These are phyloP conservation scores for Embiotoca jacksoni DNA, from an alignment of 2,113 vertebrate species.

Conservation along the genomic window DNA sequence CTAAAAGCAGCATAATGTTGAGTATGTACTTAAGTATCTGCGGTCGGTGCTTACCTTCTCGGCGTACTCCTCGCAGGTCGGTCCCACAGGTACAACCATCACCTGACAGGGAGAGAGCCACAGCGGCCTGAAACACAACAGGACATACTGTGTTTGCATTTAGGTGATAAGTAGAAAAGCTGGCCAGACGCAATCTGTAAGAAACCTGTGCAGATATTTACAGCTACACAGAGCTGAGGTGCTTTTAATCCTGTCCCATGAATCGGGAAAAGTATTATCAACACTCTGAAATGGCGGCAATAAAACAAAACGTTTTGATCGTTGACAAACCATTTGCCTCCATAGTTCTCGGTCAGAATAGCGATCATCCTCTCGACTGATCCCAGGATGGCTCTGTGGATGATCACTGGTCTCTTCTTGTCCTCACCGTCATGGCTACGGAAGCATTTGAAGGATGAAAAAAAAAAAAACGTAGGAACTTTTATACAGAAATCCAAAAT, in stretches of 20 bases:
- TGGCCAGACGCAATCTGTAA: background rate
- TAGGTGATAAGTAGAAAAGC: conserved; percentile 27
- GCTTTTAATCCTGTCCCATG: background rate
- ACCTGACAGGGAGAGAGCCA: conserved; percentile 97
- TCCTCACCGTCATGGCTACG: conserved; percentile 94
- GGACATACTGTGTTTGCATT: conserved; percentile 7
- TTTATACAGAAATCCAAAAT: too few species aligned
- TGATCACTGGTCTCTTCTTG: conserved; percentile 95
- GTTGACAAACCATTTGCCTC: conserved; percentile 93
- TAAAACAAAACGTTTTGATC: conserved; percentile 3
- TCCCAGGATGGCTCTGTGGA: conserved; percentile 96
- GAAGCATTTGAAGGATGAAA: background rate
- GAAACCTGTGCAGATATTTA: conserved; percentile 23
- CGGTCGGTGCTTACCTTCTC: conserved; percentile 86
- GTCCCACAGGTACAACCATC: conserved; percentile 96
- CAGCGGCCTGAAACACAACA: conserved; percentile 88
- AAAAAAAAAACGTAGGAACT: background rate
- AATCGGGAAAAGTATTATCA: conserved; percentile 16
- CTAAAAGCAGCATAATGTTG: background rate
- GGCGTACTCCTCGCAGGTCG: conserved; percentile 94
- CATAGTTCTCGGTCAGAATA: conserved; percentile 98
- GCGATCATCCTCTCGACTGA: conserved; percentile 99
- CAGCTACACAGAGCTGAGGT: background rate
- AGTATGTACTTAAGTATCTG: background rate
- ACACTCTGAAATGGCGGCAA: background rate